These are phyloP conservation scores for Malurus melanocephalus DNA, from an alignment of 2,113 vertebrate species.

Conservation along the genomic window DNA sequence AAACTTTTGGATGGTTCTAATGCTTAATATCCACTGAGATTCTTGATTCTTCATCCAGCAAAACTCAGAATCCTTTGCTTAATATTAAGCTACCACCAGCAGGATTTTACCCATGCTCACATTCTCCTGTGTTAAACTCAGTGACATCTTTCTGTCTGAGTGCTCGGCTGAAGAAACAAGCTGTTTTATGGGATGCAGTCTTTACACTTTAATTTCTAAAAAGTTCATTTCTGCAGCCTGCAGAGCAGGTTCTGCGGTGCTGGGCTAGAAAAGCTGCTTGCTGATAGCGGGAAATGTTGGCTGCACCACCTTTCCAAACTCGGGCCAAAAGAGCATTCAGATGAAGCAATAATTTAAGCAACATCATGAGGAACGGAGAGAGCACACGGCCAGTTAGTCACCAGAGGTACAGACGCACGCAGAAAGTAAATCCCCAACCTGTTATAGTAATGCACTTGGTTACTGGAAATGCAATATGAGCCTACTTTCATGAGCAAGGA, in stretches of 20 bases:
- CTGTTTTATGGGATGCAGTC: background rate
- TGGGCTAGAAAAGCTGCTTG: background rate
- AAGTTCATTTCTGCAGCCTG: background rate
- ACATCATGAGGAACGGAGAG: constrained; percentile 3
- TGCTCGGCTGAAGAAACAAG: background rate
- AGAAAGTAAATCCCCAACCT: constrained; percentile 39
- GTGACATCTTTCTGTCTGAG: background rate
- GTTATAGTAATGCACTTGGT: constrained; percentile 26
- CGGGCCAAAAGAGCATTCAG: background rate
- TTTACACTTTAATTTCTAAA: background rate
- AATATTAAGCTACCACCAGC: background rate
- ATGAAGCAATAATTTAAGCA: constrained; percentile 34
- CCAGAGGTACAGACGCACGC: background rate
- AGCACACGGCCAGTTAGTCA: constrained; percentile 26
- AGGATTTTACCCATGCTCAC: background rate
- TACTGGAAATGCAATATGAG: constrained; percentile 43
- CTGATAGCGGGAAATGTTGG: background rate
- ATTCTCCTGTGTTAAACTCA: background rate
- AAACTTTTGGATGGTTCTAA: background rate
- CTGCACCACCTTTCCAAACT: background rate
- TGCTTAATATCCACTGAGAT: background rate
- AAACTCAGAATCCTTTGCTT: background rate
- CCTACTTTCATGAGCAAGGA: constrained; percentile 43
- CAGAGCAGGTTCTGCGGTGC: background rate
- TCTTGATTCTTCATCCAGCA: background rate